A percentile compares a stretch with the other conserved stretches of the same genome.
These are phyloP conservation scores for Gulo gulo DNA, from an alignment of 2,113 vertebrate genomes.

Conservation along the genomic window DNA sequence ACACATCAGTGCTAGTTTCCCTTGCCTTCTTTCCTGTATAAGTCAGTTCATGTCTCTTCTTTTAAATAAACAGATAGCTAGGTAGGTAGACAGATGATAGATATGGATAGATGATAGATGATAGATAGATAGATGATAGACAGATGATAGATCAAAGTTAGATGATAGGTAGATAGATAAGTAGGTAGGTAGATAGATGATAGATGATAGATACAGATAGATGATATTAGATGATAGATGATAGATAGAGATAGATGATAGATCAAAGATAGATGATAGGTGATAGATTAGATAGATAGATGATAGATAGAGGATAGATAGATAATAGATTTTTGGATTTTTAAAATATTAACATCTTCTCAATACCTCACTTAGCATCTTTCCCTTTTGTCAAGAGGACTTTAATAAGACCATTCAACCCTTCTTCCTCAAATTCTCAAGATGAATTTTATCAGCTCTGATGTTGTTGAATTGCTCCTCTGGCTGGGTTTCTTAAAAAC, in stretches of 20 bases:
- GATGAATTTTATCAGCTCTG: not conserved
- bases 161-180: not conserved
- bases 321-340: not conserved
- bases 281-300: too few species aligned
- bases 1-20: not conserved
- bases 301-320: too few species aligned
- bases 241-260: too few species aligned
- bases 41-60: not conserved
- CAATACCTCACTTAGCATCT: not conserved
- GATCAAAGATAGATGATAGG: too few species aligned
- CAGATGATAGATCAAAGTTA: too few species aligned
- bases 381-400: not conserved
- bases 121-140: not conserved
- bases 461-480: not conserved
- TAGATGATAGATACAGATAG: too few species aligned
- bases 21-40: not conserved
- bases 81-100: too few species aligned
- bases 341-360: conserved; percentile 4
- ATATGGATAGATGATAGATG: too few species aligned
- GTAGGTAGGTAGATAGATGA: not conserved
- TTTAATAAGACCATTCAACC: not conserved
- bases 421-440: conserved; percentile 31
- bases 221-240: not conserved
- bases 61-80: not conserved
- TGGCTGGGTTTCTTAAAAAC: conserved; percentile 36